Evolutionary conservation across 2,113 vertebrate genomes (phyloP).

Genomic region (Gobiocypris rarus): DNA sequence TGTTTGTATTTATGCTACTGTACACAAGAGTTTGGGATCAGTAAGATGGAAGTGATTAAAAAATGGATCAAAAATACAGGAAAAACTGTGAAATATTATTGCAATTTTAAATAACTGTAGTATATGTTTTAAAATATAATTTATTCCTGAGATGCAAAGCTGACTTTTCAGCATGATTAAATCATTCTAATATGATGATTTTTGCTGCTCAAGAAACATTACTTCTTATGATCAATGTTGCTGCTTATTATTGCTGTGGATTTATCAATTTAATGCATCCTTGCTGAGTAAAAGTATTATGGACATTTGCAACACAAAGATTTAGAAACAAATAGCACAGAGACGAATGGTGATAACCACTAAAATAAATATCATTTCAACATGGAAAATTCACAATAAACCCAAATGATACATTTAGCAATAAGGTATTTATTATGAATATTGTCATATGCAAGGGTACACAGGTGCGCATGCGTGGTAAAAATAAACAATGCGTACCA

Average conservation of each 20-base stretch:
- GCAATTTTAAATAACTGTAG: neutral
- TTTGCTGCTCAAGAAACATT: no score
- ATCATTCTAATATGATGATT: neutral
- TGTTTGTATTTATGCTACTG: neutral
- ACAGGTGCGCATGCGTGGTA: no score
- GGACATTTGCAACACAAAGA: no score
- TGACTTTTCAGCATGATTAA: neutral
- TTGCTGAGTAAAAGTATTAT: neutral
- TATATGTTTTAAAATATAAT: neutral
- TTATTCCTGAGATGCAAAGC: neutral
- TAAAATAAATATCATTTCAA: neutral
- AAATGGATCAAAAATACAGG: neutral
- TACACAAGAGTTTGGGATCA: neutral
- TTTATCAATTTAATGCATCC: neutral
- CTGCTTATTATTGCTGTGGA: neutral
- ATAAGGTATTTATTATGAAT: no score
- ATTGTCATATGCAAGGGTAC: no score
- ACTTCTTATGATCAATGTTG: neutral
- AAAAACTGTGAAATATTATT: neutral
- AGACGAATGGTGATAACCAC: no score
- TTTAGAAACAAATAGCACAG: neutral
- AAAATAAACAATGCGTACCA: no score
- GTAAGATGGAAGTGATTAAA: no score
- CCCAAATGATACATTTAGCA: neutral
- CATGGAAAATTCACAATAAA: neutral